A percentile compares a stretch with the other conserved stretches of the same genome.
phyloP scores from a whole-genome alignment of 37 sponge, comb jelly and placozoan species.

The Diacarnus erythraeanus region DNA sequence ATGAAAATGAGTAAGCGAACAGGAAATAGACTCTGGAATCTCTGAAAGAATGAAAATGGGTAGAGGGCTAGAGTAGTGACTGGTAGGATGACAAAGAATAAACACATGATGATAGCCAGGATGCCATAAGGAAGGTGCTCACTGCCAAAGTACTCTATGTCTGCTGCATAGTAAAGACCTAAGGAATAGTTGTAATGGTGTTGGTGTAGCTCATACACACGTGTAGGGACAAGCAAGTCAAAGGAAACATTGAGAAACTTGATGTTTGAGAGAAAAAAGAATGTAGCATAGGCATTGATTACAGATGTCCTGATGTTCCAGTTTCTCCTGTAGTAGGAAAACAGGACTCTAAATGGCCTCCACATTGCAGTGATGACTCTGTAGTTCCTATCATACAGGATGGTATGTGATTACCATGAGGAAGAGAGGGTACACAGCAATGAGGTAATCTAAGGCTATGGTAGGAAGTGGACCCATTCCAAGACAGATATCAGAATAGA shows the following conservation, averaged over 20 bases:
- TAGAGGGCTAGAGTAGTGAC: slow-evolving; percentile 31
- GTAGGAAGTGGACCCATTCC: background rate
- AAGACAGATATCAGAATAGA: slow-evolving; percentile 4
- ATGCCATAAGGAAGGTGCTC: slow-evolving; percentile 43
- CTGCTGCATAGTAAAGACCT: slow-evolving; percentile 41
- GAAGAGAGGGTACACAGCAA: slow-evolving; percentile 20
- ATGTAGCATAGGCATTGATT: slow-evolving; percentile 51
- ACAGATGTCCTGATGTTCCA: slow-evolving; percentile 39
- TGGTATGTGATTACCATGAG: slow-evolving; percentile 2
- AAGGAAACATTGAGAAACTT: slow-evolving; percentile 47
- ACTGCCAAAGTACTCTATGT: slow-evolving; percentile 17
- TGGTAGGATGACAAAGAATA: slow-evolving; percentile 34
- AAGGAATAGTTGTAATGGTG: background rate
- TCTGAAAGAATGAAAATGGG: slow-evolving; percentile 1
- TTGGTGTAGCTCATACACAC: slow-evolving; percentile 8
- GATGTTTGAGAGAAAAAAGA: slow-evolving; percentile 55
- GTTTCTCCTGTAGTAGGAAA: slow-evolving; percentile 11
- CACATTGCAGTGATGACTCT: background rate
- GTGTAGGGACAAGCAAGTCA: slow-evolving; percentile 28
- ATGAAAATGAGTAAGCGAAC: background rate
- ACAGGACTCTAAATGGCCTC: slow-evolving; percentile 5
- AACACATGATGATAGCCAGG: slow-evolving; percentile 7
- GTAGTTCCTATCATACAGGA: slow-evolving; percentile 2
- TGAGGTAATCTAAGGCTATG: slow-evolving; percentile 13
- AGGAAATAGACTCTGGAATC: background rate